Conservation (phyloP, 64 coral and sea anemone species). For the Dendrophyllia cribrosa region DNA sequence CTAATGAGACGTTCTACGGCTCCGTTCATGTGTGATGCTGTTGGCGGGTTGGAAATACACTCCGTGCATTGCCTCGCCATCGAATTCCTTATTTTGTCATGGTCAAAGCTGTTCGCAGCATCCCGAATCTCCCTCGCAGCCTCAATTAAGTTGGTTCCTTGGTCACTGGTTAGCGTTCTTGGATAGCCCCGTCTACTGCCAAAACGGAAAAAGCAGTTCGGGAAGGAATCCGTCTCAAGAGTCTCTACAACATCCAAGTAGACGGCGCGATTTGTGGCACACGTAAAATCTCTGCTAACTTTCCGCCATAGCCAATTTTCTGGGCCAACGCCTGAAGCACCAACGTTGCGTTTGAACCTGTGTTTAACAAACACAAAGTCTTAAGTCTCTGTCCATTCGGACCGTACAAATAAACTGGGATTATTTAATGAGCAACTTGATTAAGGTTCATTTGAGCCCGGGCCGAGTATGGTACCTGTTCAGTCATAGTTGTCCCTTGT, state of each 20-base stretch:
- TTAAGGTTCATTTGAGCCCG: not conserved
- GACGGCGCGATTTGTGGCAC: slow-evolving; percentile 13
- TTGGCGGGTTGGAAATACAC: slow-evolving; percentile 50
- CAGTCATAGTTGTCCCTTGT: not conserved
- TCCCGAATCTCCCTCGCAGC: slow-evolving; percentile 32
- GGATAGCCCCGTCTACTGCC: slow-evolving; percentile 39
- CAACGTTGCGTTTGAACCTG: not conserved
- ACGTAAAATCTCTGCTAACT: slow-evolving; percentile 1
- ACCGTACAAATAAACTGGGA: not conserved
- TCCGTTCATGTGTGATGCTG: slow-evolving; percentile 45
- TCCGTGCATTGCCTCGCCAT: slow-evolving; percentile 44
- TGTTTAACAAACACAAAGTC: not conserved
- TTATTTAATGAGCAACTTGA: not conserved
- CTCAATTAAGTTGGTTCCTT: slow-evolving; percentile 54
- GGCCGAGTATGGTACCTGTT: not conserved
- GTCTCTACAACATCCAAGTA: slow-evolving; percentile 22
- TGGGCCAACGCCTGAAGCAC: not conserved
- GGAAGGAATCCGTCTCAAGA: slow-evolving; percentile 15
- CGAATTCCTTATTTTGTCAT: slow-evolving; percentile 43
- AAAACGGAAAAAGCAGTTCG: slow-evolving; percentile 39
- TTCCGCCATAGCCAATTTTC: not conserved
- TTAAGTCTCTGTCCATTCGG: not conserved
- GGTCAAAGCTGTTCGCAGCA: slow-evolving; percentile 22
- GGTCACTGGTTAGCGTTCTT: slow-evolving; percentile 24
- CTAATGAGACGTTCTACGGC: slow-evolving; percentile 49